Conservation (phyloP, 2,797 vertebrate species). For the Peromyscus nudipes region DNA sequence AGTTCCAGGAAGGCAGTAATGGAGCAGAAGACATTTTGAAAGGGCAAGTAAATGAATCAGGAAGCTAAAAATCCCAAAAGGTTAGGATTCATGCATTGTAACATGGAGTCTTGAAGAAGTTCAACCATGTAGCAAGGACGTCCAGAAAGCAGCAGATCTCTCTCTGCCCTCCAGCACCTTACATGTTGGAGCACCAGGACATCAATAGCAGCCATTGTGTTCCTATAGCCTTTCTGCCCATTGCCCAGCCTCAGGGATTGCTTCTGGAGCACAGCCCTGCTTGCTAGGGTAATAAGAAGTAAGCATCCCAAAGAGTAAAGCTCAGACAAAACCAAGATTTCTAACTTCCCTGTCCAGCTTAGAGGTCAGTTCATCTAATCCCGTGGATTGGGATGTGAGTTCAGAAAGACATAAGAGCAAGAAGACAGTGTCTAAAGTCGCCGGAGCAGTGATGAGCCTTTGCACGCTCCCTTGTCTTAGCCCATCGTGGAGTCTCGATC, state of each 20-base stretch:
- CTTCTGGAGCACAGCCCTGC: neutral
- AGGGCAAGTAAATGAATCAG: conserved; percentile 74
- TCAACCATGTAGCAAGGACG: neutral
- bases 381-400: neutral
- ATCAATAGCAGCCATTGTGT: no score
- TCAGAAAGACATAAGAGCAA: neutral
- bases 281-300: neutral
- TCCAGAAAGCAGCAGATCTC: neutral
- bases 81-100: neutral
- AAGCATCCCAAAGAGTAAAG: neutral
- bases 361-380: neutral
- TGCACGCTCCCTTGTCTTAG: neutral
- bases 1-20: conserved; percentile 76
- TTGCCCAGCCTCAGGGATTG: neutral
- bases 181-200: neutral
- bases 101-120: neutral
- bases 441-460: neutral
- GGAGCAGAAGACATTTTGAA: conserved; percentile 78
- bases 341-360: neutral
- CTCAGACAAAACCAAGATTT: neutral
- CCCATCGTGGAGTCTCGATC: neutral
- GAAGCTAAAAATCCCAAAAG: conserved; percentile 57
- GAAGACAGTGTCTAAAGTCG: neutral
- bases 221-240: neutral
- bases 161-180: neutral